These are phyloP conservation scores for Marronus borbonicus DNA, from an alignment of 2,888 invertebrate genomes.

Conservation along the genomic window DNA sequence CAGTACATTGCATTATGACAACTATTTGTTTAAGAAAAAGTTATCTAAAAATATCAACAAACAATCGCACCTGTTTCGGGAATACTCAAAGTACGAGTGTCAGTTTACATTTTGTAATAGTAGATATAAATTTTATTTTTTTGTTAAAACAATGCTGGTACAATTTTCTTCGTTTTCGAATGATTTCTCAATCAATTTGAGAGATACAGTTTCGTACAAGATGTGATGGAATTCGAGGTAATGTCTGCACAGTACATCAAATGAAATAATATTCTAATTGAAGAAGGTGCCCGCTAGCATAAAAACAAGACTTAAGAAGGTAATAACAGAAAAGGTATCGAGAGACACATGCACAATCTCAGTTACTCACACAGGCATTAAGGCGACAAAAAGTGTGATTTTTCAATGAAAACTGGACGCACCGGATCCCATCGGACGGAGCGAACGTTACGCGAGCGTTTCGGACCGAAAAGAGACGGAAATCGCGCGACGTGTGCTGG, in stretches of 20 bases:
- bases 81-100: too few species aligned
- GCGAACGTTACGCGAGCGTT: conserved; percentile 29
- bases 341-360: conserved; percentile 39
- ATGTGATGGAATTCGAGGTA: conserved; percentile 22
- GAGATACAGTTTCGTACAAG: neutral
- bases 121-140: too few species aligned
- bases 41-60: too few species aligned
- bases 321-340: conserved; percentile 42
- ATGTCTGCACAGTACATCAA: conserved; percentile 1
- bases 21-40: too few species aligned
- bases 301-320: conserved; percentile 36
- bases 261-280: conserved; percentile 41
- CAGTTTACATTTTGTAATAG: too few species aligned
- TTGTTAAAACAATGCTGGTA: too few species aligned
- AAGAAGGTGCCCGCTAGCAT: conserved; percentile 16
- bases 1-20: too few species aligned
- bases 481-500: conserved; percentile 39
- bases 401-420: conserved; percentile 48
- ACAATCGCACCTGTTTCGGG: too few species aligned
- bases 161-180: too few species aligned
- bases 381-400: conserved; percentile 50
- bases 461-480: conserved; percentile 43
- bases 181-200: too few species aligned
- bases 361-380: conserved; percentile 34
- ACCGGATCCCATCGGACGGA: conserved; percentile 37